Evolutionary conservation across 2,113 vertebrate species (phyloP), one percentile per base, ranked within the genome.

Genomic region (Psophia crepitans): DNA sequence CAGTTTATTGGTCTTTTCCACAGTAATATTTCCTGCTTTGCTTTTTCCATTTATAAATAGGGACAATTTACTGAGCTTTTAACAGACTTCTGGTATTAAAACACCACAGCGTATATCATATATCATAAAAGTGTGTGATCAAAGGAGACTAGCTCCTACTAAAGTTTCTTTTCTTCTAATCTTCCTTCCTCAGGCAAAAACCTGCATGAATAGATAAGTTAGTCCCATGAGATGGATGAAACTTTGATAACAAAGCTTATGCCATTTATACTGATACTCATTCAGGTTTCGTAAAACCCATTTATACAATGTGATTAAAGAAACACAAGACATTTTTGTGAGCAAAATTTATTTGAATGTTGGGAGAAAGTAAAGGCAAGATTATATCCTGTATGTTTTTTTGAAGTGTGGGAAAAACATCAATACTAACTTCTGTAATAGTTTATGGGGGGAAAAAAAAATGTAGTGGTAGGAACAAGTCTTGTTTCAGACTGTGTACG

Each of bases 161-260:
- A 92, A 89, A 39, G 21, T 89, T 82, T 74, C 87, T 93, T 90
- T 87, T 65, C 81, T 87, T 91, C 95, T 92, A 61, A 97, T 92
- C 85, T 71, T 95, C 26, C 44, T 32, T 82, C 96, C 84, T 94
- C 89, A 79, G 96, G 94, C 97, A 89, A 93, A 95, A 97, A 68
- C 65, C 84, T 89, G 70, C 69, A 69, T 92, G 89, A 96, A 96
- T 22, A 95, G 89, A 82, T 84, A 92, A 95, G 54, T 79, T 35
- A 54, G 41, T 85, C 92, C 84, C 81, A 80, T 11, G 80, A 95
- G 96, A 53, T 53, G 8, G 37, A 56, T 84, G 69, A 43, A 71
- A 85, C 53, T 95, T 90, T 37, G 48, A 65, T 95, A 93, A 69
- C 69, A 84, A 87, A 89, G 35, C 30, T 90, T 54, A 37, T 64